A percentile compares a stretch with the other conserved stretches of the same genome.
Conservation (phyloP, 2,113 vertebrate genomes). For the Dermatemys mawii region DNA sequence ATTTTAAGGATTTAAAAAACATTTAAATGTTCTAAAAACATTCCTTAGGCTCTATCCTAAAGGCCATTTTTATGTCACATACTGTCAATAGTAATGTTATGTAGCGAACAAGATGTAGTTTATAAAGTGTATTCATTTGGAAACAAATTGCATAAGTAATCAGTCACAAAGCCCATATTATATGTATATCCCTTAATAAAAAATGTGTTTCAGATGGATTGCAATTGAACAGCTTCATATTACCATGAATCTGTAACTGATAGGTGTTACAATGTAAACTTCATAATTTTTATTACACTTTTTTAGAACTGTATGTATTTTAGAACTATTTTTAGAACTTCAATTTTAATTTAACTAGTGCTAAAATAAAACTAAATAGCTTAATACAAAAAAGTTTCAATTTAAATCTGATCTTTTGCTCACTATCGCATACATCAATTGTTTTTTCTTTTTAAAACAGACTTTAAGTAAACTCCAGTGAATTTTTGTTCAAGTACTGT, state of each 20-base stretch:
- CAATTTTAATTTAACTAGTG: background rate
- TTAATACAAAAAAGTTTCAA: background rate
- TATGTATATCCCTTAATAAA: background rate
- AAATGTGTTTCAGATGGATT: slow-evolving; percentile 31
- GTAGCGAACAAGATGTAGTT: background rate
- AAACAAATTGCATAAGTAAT: background rate
- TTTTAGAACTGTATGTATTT: background rate
- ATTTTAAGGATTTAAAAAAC: background rate
- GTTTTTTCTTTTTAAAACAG: background rate
- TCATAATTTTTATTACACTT: background rate
- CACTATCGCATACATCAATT: background rate
- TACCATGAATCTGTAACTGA: background rate
- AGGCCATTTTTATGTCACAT: slow-evolving; percentile 12
- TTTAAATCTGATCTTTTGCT: background rate
- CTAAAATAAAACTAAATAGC: background rate
- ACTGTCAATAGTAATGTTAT: background rate
- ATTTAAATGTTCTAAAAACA: rapidly evolving
- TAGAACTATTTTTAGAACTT: background rate
- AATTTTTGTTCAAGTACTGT: background rate
- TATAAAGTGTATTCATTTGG: slow-evolving; percentile 1
- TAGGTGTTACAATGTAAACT: background rate
- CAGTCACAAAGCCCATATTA: slow-evolving; percentile 22
- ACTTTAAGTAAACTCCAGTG: background rate
- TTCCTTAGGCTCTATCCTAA: background rate
- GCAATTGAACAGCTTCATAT: slow-evolving; percentile 13